These are phyloP conservation scores for Octodonta nipae DNA, from an alignment of 2,888 invertebrate species.

Conservation along the genomic window DNA sequence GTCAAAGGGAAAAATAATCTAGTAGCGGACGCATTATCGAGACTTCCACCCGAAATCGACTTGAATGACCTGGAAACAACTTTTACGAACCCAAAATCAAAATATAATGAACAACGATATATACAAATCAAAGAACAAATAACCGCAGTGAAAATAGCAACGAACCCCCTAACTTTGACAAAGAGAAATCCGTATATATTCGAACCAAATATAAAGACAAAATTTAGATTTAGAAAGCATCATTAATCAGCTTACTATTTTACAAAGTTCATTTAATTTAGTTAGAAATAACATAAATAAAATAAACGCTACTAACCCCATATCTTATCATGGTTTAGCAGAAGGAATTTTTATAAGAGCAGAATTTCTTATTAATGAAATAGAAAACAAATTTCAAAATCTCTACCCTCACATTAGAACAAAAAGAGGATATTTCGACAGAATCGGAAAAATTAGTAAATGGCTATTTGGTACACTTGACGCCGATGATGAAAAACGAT, in stretches of 20 bases:
- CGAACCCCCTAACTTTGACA: no score
- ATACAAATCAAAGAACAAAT: no score
- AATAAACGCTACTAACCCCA: not conserved
- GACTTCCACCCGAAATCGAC: no score
- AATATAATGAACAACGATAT: no score
- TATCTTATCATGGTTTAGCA: slow-evolving; percentile 1
- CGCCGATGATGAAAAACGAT: slow-evolving; percentile 6
- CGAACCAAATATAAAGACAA: no score
- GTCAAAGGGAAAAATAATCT: slow-evolving; percentile 9
- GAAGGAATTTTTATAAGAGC: not conserved
- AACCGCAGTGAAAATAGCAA: no score
- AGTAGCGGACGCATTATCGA: slow-evolving; percentile 11
- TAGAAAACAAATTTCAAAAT: not conserved
- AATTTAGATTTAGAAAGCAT: slow-evolving; percentile 2
- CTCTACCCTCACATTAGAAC: not conserved
- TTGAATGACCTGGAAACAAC: no score
- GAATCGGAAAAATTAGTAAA: slow-evolving; percentile 7
- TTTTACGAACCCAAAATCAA: no score
- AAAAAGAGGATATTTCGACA: slow-evolving; percentile 7
- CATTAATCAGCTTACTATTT: slow-evolving; percentile 1
- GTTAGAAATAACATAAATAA: not conserved
- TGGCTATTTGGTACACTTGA: slow-evolving; percentile 9
- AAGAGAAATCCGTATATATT: no score
- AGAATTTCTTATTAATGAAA: not conserved
- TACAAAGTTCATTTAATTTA: not conserved